Percentiles rank a stretch among this genome's conserved stretches.
phyloP scores from a whole-genome alignment of 2,797 vertebrate species.

The Arrhamphus sclerolepis region DNA sequence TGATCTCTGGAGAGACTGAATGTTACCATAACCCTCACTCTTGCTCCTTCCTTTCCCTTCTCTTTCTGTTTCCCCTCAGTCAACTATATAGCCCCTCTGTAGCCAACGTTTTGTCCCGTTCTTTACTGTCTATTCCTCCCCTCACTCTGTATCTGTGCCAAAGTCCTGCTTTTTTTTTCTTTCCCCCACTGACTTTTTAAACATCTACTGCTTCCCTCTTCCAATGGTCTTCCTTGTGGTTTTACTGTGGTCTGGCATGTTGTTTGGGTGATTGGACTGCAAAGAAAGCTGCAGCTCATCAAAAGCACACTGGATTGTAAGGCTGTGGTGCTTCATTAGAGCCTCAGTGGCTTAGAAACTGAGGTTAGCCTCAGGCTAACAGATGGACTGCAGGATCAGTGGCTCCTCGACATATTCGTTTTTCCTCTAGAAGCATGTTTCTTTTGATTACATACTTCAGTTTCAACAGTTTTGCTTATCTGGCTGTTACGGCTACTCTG shows the following conservation, averaged over 20 bases:
- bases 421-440: conserved; percentile 33
- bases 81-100: conserved; percentile 32
- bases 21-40: conserved; percentile 67
- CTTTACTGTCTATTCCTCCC: conserved; percentile 2
- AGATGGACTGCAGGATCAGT: conserved; percentile 63
- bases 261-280: conserved; percentile 67
- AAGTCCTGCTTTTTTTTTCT: conserved; percentile 45
- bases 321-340: conserved; percentile 66
- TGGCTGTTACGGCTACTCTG: conserved; percentile 16
- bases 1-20: conserved; percentile 72
- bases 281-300: conserved; percentile 67
- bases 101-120: conserved; percentile 8
- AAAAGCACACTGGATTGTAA: conserved; percentile 51
- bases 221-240: conserved; percentile 48
- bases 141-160: conserved; percentile 27
- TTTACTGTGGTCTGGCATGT: conserved; percentile 65
- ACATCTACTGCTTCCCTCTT: background rate
- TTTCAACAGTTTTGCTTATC: conserved; percentile 46
- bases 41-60: conserved; percentile 14
- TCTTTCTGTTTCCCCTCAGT: conserved; percentile 34
- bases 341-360: conserved; percentile 49
- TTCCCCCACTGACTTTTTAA: conserved; percentile 57
- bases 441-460: conserved; percentile 9
- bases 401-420: conserved; percentile 40
- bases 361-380: conserved; percentile 63